Base-by-base conservation (phyloP, 2,888 invertebrate genomes). In the Eupelmus urozonus region DNA sequence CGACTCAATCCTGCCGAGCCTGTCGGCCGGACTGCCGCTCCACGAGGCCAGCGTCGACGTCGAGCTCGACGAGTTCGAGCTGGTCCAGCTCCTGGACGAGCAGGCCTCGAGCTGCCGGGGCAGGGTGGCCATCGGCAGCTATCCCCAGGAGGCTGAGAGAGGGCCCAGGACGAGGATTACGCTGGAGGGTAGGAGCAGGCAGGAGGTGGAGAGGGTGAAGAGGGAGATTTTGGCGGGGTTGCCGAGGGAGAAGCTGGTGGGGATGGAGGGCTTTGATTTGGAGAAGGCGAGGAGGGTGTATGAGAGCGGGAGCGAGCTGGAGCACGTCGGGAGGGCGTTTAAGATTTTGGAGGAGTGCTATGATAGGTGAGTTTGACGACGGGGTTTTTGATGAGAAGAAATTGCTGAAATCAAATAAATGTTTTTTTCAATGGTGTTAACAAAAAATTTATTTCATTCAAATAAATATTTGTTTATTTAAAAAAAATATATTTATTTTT, bases 281-380 rank as follows among this genome's bases (percentile, higher is more conserved):
- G 74, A 84, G 53, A 82, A 86, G 27, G 86, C 86, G 7, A 75
- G 82, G 3, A 62, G 69, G 25, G 83, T 89, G 16, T 79, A 86
- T 7, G 81, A 83, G 23, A 81, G 76, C 73, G 79, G 79, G 5
- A 79, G 84, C 27, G 78, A 79, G 5, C 74, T 85, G 62, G 55
- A 79, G 1, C 86, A 89, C 66, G 73, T 89, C 1, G 84, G 83
- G 40, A 59, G 34, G 5, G 85, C 89, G 0, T 70, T 88, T 4
- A 80, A 83, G n/a, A 76, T 88, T 62, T 79, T 89, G 42, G 83
- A 85, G 62, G 80, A 87, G 51, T 88, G 89, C 81, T 89, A 85
- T n/a, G 81, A 85, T 23, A 84, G 71, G 88, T 88, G 80, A 84
- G 84, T 84, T 34, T 34, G n/a, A n/a, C n/a, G n/a, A n/a, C n/a